phyloP scores from a whole-genome alignment of 1,140 invertebrate species.

The Neotoxoptera formosana region DNA sequence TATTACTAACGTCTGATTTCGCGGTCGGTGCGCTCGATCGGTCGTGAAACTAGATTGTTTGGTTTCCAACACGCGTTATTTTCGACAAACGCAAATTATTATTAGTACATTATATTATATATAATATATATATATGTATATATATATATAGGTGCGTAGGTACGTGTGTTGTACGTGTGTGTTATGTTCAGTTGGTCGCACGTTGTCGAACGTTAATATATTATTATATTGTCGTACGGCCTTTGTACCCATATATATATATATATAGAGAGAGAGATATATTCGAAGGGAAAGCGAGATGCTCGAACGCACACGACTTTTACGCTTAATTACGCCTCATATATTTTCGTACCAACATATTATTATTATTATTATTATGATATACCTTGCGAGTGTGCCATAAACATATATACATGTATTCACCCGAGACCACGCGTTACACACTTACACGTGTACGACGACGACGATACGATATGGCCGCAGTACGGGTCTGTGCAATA shows the following conservation, averaged over 20 bases:
- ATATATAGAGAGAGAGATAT: neutral
- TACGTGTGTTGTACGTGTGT: neutral
- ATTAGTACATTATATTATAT: too few species aligned
- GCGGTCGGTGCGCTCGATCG: neutral
- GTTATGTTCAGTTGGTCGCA: constrained; percentile 6
- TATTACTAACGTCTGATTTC: neutral
- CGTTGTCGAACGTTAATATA: neutral
- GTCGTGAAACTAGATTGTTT: neutral
- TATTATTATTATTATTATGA: neutral
- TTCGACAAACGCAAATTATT: neutral
- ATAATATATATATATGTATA: too few species aligned
- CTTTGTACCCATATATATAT: neutral
- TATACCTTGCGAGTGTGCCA: neutral
- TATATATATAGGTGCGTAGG: neutral
- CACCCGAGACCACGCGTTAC: neutral
- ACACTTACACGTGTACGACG: neutral
- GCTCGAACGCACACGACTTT: constrained; percentile 30
- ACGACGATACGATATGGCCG: neutral
- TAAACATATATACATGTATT: neutral
- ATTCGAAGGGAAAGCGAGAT: neutral
- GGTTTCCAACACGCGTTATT: neutral
- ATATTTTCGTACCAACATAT: neutral
- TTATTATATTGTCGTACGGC: neutral
- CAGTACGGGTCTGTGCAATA: neutral
- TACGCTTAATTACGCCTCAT: constrained; percentile 2